These are phyloP conservation scores for Acanthopleura granulata DNA, from an alignment of 2,888 invertebrate species.

Conservation along the genomic window DNA sequence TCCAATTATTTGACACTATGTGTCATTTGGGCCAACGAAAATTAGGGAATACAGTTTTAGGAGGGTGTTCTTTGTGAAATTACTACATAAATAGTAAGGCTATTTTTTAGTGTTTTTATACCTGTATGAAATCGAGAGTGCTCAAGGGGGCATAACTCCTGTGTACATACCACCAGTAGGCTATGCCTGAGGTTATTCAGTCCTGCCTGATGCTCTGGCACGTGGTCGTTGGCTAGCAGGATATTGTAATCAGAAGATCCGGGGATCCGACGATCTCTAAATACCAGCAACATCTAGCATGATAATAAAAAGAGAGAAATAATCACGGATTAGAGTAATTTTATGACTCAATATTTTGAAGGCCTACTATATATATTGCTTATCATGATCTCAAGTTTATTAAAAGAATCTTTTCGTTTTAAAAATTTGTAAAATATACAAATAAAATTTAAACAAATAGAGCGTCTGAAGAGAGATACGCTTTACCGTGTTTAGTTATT, in stretches of 20 bases:
- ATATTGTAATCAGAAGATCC: slow-evolving; percentile 35
- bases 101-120: background rate
- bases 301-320: background rate
- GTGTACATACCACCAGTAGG: slow-evolving; percentile 23
- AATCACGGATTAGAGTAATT: background rate
- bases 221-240: slow-evolving; percentile 29
- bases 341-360: too few species aligned
- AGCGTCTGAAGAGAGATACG: too few species aligned
- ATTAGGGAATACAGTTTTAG: too few species aligned
- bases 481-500: too few species aligned
- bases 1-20: too few species aligned
- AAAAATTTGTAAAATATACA: too few species aligned
- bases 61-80: background rate
- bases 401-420: background rate
- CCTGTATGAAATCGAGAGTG: background rate
- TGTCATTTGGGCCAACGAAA: too few species aligned
- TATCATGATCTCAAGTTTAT: background rate
- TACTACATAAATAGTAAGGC: background rate
- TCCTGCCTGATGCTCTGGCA: slow-evolving; percentile 29
- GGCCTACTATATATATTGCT: too few species aligned
- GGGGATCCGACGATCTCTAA: slow-evolving; percentile 26
- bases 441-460: too few species aligned
- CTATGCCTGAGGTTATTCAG: slow-evolving; percentile 33
- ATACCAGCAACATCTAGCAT: slow-evolving; percentile 26
- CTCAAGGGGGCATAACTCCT: too few species aligned